A percentile compares a stretch with the other conserved stretches of the same genome.
phyloP scores from a whole-genome alignment of 2,888 invertebrate species.

The Dynastes grantii region DNA sequence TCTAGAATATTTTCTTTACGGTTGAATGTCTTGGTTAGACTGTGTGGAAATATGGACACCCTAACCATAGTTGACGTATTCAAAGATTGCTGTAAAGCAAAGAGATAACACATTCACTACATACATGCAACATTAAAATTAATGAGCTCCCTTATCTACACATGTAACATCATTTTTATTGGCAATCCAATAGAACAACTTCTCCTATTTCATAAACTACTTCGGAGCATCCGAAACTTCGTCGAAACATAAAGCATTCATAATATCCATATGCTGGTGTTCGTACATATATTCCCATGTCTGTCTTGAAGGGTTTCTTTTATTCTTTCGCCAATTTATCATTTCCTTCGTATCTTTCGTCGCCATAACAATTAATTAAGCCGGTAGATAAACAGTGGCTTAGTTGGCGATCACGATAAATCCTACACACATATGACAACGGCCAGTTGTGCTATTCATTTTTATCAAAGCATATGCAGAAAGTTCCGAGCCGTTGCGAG shows the following conservation, averaged over 20 bases:
- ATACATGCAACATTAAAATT: no score
- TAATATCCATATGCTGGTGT: background rate
- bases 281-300: background rate
- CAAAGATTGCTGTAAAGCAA: no score
- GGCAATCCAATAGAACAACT: no score
- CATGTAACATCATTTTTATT: no score
- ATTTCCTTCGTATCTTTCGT: background rate
- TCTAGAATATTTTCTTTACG: no score
- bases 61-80: no score
- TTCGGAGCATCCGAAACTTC: no score
- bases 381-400: background rate
- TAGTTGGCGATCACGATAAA: slow-evolving; percentile 9
- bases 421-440: background rate
- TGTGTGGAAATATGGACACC: no score
- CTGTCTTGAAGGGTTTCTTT: background rate
- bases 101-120: no score
- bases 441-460: slow-evolving; percentile 12
- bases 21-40: no score
- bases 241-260: background rate
- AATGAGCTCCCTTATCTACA: no score
- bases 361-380: slow-evolving; percentile 24
- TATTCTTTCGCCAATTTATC: slow-evolving; percentile 11
- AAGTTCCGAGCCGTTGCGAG: background rate
- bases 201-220: no score
- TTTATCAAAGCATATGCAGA: slow-evolving; percentile 17